These are phyloP conservation scores for Artibeus lituratus DNA, from an alignment of 2,797 vertebrate genomes.

Conservation along the genomic window DNA sequence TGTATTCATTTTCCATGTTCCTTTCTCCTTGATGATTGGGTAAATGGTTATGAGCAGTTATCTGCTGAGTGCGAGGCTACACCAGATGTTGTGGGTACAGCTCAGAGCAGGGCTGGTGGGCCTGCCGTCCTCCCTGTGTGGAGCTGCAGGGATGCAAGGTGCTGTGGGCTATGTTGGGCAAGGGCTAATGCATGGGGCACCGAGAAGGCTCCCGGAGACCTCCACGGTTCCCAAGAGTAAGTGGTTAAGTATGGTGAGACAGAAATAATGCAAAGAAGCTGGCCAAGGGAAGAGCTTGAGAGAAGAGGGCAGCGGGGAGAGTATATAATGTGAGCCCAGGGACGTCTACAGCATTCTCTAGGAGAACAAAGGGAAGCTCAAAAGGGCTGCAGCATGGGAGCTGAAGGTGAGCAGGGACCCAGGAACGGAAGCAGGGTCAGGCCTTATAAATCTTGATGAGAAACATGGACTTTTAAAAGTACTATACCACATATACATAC, in stretches of 20 bases:
- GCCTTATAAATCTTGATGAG: background rate
- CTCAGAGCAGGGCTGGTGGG: background rate
- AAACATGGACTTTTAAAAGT: constrained; percentile 12
- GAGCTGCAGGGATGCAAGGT: background rate
- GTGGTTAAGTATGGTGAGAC: background rate
- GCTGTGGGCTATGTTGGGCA: background rate
- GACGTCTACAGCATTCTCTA: background rate
- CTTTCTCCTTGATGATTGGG: background rate
- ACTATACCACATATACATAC: background rate
- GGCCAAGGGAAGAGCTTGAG: background rate
- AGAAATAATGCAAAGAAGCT: background rate
- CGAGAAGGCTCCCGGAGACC: background rate
- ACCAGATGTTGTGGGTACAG: background rate
- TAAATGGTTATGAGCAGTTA: background rate
- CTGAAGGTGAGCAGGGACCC: background rate
- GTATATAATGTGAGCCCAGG: background rate
- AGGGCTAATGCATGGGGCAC: background rate
- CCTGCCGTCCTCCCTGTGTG: background rate
- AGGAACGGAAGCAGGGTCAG: background rate
- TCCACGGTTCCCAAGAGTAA: background rate
- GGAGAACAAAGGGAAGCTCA: background rate
- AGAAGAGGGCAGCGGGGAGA: background rate
- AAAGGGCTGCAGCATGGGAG: background rate
- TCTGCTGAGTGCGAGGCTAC: background rate
- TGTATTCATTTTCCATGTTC: background rate